Evolutionary conservation across 2,888 invertebrate species (phyloP).

Genomic region (Ophonus ardosiacus): DNA sequence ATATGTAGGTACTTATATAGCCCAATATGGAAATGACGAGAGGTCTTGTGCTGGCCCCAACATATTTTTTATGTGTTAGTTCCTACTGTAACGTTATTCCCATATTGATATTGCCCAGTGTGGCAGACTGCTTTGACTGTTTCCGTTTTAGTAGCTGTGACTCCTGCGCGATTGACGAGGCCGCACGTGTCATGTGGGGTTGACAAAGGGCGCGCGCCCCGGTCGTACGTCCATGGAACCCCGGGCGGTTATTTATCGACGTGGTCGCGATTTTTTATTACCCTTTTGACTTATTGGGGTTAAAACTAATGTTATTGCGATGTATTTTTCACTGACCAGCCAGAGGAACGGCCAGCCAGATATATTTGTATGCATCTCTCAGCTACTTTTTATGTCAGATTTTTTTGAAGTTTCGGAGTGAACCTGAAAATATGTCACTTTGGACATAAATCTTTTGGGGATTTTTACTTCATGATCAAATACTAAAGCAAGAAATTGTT

Average conservation of each 20-base stretch:
- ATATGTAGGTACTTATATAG: too few relatives aligned
- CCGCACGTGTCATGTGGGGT: constrained; percentile 40
- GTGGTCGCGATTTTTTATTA: constrained; percentile 63
- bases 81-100: too few relatives aligned
- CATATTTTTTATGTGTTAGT: too few relatives aligned
- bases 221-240: constrained; percentile 20
- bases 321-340: constrained; percentile 59
- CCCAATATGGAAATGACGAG: too few relatives aligned
- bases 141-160: neutral
- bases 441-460: neutral
- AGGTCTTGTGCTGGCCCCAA: too few relatives aligned
- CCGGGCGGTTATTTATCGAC: constrained; percentile 60
- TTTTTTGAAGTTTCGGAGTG: neutral
- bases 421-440: neutral
- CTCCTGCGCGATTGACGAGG: constrained; percentile 12
- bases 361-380: constrained; percentile 60
- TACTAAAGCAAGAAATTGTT: neutral
- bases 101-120: neutral
- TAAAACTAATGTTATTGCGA: constrained; percentile 63
- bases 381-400: constrained; percentile 8
- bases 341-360: neutral
- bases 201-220: constrained; percentile 27
- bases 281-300: constrained; percentile 64
- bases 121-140: neutral
- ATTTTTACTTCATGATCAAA: neutral